Evolutionary conservation across 2,797 vertebrate genomes (phyloP), one percentile per base, ranked within the genome.

Genomic region (Chiroxiphia lanceolata): DNA sequence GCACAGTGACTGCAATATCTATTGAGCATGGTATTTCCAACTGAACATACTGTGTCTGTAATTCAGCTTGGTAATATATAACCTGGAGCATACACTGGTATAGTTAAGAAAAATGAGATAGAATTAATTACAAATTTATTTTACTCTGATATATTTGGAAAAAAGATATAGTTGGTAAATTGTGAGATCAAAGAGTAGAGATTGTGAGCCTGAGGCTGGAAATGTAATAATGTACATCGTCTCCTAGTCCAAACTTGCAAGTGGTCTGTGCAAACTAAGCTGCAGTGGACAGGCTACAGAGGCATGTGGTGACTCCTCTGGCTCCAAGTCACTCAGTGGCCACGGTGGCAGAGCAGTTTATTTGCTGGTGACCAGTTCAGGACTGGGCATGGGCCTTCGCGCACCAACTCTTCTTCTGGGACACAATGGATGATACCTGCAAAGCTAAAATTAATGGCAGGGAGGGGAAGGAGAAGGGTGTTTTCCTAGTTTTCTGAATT

Each of bases 321-420:
- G 33, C 50, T 74, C n/a, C 45, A 33, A 48, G 29, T 34, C 69
- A 48, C n/a, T 15, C 78, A n/a, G 0, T 3, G 14, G 48, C 27
- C 56, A 29, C 0, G 6, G n/a, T 8, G 34, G 11, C 21, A 57
- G 25, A 65, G 59, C 25, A 60, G 4, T 7, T 82, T 20, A 63
- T 31, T 47, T 40, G 23, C 50, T 21, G 42, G 5, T 53, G 48
- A 23, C 11, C 26, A 38, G 19, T 2, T 4, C 2, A 77, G 44
- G 22, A 20, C 15, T 53, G 20, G 2, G 0, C 3, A 6, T 0
- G 25, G 34, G 11, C 38, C 31, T 29, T 22, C 0, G 0, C 2
- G 18, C 70, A 74, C 31, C 51, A 42, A 3, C 23, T 65, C 47
- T 6, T 57, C 47, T 15, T 40, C 60, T 29, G 17, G n/a, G n/a